Conservation (phyloP, 53 echinoderm and acorn worm species). For the Antedon mediterranea region DNA sequence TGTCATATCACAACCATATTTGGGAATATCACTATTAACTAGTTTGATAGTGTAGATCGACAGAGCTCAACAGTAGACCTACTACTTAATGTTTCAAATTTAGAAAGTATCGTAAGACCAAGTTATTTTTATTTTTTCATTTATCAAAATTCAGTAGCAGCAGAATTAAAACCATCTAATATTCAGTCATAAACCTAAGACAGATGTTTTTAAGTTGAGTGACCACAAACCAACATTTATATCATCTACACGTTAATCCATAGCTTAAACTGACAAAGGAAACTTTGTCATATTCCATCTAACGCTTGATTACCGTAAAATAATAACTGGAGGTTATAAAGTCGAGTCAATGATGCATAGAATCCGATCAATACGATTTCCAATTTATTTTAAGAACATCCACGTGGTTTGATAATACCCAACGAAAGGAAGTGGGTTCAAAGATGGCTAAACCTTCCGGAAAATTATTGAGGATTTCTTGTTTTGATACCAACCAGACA, state of each 20-base stretch:
- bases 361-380: neutral
- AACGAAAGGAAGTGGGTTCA: neutral
- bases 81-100: no score
- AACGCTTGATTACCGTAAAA: neutral
- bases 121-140: no score
- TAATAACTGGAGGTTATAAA: neutral
- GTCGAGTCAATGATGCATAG: neutral
- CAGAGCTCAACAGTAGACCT: no score
- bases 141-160: no score
- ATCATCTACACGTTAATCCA: neutral
- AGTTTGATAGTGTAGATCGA: no score
- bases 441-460: neutral
- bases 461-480: neutral
- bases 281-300: neutral
- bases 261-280: neutral
- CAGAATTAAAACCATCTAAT: no score
- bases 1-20: no score
- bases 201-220: neutral
- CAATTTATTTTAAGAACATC: neutral
- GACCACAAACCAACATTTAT: neutral
- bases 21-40: no score
- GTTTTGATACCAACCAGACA: neutral
- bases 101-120: no score
- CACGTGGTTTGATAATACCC: neutral
- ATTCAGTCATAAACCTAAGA: neutral